phyloP scores from a whole-genome alignment of 2,888 invertebrate genomes.

The Dynastes hyllus region DNA sequence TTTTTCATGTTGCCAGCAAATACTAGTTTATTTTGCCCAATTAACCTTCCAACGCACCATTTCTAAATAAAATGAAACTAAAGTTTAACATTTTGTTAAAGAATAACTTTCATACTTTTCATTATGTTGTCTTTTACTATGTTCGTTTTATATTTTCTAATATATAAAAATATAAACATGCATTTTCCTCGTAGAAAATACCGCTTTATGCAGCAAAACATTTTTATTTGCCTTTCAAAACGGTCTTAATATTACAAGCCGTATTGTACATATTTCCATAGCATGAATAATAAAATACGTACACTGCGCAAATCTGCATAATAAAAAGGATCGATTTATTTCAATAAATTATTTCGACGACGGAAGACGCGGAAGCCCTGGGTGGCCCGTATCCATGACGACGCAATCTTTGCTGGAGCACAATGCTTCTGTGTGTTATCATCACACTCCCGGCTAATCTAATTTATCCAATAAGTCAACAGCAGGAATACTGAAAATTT shows the following conservation, averaged over 20 bases:
- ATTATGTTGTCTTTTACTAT: too few species aligned
- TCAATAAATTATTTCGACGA: constrained; percentile 35
- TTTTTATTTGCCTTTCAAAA: not conserved
- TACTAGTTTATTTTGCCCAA: too few species aligned
- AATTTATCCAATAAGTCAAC: constrained; percentile 47
- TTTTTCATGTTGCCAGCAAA: too few species aligned
- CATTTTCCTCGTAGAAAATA: too few species aligned
- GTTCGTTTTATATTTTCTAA: too few species aligned
- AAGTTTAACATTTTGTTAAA: too few species aligned
- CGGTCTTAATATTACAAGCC: not conserved
- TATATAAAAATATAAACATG: too few species aligned
- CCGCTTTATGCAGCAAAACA: not conserved
- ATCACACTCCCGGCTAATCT: constrained; percentile 40
- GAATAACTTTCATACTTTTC: too few species aligned
- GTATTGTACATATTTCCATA: not conserved
- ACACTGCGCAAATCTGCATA: constrained; percentile 4
- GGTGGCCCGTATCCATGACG: constrained; percentile 19
- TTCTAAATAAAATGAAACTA: too few species aligned
- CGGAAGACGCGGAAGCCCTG: not conserved
- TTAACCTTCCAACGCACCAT: too few species aligned
- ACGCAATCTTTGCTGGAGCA: constrained; percentile 39
- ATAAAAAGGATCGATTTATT: constrained; percentile 26
- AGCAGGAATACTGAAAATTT: constrained; percentile 42
- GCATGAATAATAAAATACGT: constrained; percentile 16
- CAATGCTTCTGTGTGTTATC: constrained; percentile 25